A percentile compares a stretch with the other conserved stretches of the same genome.
Conservation (phyloP, 2,888 invertebrate species). For the Ophraella communa region DNA sequence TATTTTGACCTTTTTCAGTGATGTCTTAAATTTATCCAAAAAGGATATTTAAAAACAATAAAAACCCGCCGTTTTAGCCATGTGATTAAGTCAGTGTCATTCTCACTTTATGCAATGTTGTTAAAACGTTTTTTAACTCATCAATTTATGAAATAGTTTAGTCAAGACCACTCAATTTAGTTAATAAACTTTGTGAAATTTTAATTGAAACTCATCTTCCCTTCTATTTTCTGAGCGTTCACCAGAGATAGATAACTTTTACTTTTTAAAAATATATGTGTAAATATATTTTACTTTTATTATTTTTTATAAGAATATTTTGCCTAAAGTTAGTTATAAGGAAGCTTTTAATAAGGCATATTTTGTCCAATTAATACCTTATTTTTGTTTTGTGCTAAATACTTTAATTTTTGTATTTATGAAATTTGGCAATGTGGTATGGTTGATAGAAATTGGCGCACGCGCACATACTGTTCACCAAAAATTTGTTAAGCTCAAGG, state of each 20-base stretch:
- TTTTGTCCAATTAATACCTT: no score
- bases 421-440: background rate
- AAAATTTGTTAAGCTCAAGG: conserved; percentile 3
- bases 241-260: no score
- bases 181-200: no score
- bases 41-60: background rate
- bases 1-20: background rate
- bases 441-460: background rate
- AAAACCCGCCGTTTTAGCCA: background rate
- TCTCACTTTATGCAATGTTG: background rate
- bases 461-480: background rate
- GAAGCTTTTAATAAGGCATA: no score
- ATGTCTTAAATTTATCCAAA: background rate
- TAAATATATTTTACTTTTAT: no score
- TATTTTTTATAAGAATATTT: no score
- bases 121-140: background rate
- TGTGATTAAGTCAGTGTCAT: conserved; percentile 8
- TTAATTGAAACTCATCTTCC: no score
- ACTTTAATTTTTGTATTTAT: background rate
- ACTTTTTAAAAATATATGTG: no score
- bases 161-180: background rate
- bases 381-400: no score
- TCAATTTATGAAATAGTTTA: background rate
- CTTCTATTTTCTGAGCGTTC: no score
- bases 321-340: no score